phyloP scores from a whole-genome alignment of 2,797 vertebrate species.

The Mus minutoides region DNA sequence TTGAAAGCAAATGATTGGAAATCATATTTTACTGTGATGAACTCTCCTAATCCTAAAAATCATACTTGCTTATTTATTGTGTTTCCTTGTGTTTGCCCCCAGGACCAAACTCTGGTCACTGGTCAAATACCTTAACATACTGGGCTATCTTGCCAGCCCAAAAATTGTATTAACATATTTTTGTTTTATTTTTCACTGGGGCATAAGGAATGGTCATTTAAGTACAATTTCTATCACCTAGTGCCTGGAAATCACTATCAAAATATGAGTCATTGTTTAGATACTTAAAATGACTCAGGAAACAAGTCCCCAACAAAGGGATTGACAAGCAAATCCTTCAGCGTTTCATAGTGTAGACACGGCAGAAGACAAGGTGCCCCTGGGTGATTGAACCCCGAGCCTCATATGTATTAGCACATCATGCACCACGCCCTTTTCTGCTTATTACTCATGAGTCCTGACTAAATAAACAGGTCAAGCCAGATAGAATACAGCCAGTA shows the following conservation, averaged over 20 bases:
- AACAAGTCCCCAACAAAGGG: not conserved
- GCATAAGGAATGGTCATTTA: not conserved
- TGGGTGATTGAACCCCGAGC: not conserved
- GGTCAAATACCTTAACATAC: not conserved
- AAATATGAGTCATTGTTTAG: not conserved
- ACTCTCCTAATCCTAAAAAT: slow-evolving; percentile 7
- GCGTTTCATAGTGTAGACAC: not conserved
- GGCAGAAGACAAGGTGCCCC: not conserved
- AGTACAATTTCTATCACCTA: slow-evolving; percentile 16
- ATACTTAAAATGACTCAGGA: not conserved
- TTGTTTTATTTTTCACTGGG: not conserved
- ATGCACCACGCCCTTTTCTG: not conserved
- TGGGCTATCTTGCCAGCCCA: not conserved
- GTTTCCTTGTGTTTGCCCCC: not conserved
- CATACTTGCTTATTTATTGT: not conserved
- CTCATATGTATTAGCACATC: not conserved
- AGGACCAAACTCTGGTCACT: not conserved
- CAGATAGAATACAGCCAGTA: not conserved
- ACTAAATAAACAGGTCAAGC: not conserved
- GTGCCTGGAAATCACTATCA: not conserved
- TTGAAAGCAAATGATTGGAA: slow-evolving; percentile 21
- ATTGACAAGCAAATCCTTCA: not conserved
- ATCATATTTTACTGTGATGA: not conserved
- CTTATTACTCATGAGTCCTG: not conserved
- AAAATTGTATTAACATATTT: not conserved